A percentile compares a stretch with the other conserved stretches of the same genome.
Conservation (phyloP, 2,113 vertebrate species). For the Numenius arquata region DNA sequence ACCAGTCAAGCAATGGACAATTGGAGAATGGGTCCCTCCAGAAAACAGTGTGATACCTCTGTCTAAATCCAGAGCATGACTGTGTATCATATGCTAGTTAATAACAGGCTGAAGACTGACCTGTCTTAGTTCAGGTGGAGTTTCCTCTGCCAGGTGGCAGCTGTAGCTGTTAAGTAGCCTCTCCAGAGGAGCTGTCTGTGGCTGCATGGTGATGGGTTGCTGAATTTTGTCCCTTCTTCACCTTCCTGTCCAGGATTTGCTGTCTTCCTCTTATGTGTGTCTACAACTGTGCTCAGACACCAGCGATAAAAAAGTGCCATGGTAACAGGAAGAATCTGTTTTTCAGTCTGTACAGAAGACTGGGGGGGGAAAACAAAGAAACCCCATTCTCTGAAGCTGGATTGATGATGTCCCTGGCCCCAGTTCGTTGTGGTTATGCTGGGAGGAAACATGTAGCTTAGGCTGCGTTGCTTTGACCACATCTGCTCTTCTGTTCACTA, state of each 20-base stretch:
- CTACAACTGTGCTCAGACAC: conserved; percentile 12
- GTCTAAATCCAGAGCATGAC: background rate
- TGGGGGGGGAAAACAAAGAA: background rate
- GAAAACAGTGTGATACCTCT: background rate
- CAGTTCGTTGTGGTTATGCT: background rate
- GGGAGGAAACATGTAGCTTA: background rate
- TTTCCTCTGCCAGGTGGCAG: background rate
- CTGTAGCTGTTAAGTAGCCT: background rate
- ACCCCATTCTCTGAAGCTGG: background rate
- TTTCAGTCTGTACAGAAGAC: background rate
- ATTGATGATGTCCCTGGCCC: background rate
- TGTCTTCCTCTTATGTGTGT: background rate
- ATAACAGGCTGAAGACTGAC: background rate
- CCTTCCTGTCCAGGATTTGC: conserved; percentile 17
- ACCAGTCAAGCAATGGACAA: background rate
- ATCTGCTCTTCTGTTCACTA: background rate
- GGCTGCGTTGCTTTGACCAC: background rate
- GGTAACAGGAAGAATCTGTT: conserved; percentile 46
- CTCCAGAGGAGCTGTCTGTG: background rate
- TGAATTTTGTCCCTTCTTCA: conserved; percentile 15
- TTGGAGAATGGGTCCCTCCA: background rate
- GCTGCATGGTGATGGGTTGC: background rate
- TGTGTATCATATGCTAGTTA: background rate
- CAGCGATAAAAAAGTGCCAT: conserved; percentile 17
- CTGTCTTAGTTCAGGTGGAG: background rate